Evolutionary conservation across 2,113 vertebrate genomes (phyloP).

Genomic region (Campylomormyrus numenius): DNA sequence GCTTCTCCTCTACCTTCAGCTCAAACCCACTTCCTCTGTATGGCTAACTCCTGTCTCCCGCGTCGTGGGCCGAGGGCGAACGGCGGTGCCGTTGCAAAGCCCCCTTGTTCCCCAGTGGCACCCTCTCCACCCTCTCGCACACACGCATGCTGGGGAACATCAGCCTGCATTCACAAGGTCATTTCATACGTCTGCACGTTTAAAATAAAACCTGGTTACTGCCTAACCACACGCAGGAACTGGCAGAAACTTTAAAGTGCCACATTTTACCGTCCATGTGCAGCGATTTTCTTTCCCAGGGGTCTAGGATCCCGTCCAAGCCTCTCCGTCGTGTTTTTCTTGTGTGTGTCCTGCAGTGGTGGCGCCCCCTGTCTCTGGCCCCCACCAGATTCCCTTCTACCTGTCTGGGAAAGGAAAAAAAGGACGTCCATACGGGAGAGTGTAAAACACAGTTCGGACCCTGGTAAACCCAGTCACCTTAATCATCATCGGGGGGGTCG

Average conservation of each 20-base stretch:
- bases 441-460: conserved; percentile 18
- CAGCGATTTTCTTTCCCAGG: not conserved
- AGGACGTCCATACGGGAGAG: not conserved
- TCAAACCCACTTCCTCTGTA: not conserved
- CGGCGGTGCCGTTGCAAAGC: not conserved
- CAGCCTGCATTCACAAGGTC: not conserved
- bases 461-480: conserved; percentile 29
- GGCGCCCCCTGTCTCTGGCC: not conserved
- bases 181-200: not conserved
- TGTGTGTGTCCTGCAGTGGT: not conserved
- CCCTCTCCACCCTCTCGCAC: not conserved
- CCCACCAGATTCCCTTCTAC: not conserved
- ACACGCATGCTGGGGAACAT: not conserved
- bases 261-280: not conserved
- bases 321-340: not conserved
- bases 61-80: not conserved
- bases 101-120: not conserved
- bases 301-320: not conserved
- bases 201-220: not conserved
- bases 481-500: conserved; percentile 37
- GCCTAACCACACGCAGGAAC: not conserved
- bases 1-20: not conserved
- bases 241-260: not conserved
- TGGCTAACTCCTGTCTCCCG: too few species aligned
- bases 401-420: conserved; percentile 5